A percentile compares a stretch with the other conserved stretches of the same genome.
These are phyloP conservation scores for Anadara kagoshimensis DNA, from an alignment of 1,140 invertebrate species.

Conservation along the genomic window DNA sequence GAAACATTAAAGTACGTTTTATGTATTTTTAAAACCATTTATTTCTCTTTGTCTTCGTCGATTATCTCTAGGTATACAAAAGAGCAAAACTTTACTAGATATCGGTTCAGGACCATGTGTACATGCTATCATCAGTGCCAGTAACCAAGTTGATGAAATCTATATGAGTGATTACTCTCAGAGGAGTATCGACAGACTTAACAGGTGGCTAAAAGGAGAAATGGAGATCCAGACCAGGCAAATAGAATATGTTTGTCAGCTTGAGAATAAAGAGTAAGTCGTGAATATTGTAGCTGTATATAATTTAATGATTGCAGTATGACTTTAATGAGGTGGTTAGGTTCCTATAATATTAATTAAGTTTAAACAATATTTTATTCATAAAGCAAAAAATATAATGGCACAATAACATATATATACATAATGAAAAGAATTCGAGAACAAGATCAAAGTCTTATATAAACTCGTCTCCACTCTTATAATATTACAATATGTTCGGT, in stretches of 20 bases:
- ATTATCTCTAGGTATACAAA: not conserved
- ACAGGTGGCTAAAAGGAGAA: not conserved
- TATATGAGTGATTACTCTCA: not conserved
- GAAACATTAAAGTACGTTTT: too few relatives aligned
- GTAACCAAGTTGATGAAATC: slow-evolving; percentile 6
- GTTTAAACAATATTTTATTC: too few relatives aligned
- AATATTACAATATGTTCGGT: too few relatives aligned
- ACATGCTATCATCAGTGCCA: not conserved
- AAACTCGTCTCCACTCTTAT: too few relatives aligned
- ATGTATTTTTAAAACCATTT: too few relatives aligned
- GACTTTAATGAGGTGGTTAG: too few relatives aligned
- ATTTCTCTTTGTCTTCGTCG: too few relatives aligned
- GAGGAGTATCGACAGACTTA: not conserved
- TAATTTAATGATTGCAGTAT: not conserved
- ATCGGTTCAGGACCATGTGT: slow-evolving; percentile 10
- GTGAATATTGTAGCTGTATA: not conserved
- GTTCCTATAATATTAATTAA: too few relatives aligned
- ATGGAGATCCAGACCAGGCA: not conserved
- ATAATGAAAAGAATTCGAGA: too few relatives aligned
- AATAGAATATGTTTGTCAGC: slow-evolving; percentile 1
- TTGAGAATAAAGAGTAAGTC: not conserved
- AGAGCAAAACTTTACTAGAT: not conserved
- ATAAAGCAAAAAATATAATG: too few relatives aligned
- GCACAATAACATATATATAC: too few relatives aligned
- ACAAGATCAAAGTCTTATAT: too few relatives aligned